Conservation (phyloP, 2,113 vertebrate genomes). For the Castor canadensis region DNA sequence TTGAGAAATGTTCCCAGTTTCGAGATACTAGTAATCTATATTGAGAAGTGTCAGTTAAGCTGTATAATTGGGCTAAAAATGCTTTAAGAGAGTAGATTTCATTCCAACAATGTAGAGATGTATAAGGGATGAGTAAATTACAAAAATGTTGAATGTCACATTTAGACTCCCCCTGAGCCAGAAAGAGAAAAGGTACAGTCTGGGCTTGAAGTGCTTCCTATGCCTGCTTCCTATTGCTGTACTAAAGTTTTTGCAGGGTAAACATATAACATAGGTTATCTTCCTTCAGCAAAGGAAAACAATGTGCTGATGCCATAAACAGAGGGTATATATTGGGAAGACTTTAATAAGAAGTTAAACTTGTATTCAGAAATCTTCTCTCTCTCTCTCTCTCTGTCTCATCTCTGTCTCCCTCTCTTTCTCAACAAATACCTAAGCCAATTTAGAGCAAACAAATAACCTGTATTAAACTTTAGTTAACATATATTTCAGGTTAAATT, state of each 20-base stretch:
- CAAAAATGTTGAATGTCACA: not conserved
- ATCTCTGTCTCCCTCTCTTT: not conserved
- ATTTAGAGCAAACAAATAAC: not conserved
- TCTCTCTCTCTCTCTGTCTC: not conserved
- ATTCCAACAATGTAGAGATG: not conserved
- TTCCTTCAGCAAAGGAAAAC: not conserved
- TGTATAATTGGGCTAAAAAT: conserved; percentile 13
- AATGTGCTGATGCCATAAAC: not conserved
- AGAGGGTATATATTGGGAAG: not conserved
- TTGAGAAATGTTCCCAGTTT: not conserved
- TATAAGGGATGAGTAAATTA: not conserved
- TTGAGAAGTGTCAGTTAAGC: not conserved
- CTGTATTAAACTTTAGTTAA: not conserved
- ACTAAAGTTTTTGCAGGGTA: not conserved
- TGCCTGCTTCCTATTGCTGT: not conserved
- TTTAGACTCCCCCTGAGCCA: not conserved
- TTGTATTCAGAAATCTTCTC: not conserved
- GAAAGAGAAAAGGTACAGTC: not conserved
- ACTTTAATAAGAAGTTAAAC: not conserved
- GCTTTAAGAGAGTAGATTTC: not conserved
- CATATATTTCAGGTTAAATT: not conserved
- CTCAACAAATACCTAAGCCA: not conserved
- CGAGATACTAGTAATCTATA: not conserved
- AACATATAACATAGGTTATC: not conserved
- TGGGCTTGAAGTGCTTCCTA: not conserved